These are phyloP conservation scores for Ranitomeya variabilis DNA, from an alignment of 2,113 vertebrate genomes.

Conservation along the genomic window DNA sequence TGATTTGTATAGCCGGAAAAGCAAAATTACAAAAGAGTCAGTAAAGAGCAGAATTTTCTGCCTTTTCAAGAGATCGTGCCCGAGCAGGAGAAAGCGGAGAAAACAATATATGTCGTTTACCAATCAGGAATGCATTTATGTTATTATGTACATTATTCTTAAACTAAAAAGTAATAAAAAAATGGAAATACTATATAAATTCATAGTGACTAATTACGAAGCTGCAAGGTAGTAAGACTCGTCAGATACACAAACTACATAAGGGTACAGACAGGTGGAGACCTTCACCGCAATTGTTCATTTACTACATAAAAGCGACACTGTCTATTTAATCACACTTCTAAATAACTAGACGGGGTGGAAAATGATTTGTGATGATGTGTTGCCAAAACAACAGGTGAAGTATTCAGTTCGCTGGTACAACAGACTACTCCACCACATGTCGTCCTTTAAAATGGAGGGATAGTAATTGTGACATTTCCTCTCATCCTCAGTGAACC, in stretches of 20 bases:
- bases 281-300: not conserved
- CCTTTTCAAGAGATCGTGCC: not conserved
- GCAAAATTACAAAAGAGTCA: not conserved
- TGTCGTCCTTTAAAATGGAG: not conserved
- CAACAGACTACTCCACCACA: not conserved
- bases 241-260: not conserved
- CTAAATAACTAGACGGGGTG: not conserved
- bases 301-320: not conserved
- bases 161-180: not conserved
- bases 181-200: not conserved
- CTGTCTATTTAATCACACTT: not conserved
- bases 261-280: not conserved
- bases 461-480: not conserved
- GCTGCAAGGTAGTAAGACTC: not conserved
- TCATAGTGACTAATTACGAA: not conserved
- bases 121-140: not conserved
- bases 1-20: not conserved
- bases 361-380: constrained; percentile 1
- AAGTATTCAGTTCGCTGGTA: not conserved
- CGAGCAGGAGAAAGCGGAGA: not conserved
- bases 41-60: not conserved
- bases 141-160: not conserved
- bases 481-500: not conserved
- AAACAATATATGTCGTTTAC: not conserved
- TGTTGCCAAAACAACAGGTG: not conserved